Percentiles rank a stretch among this genome's conserved stretches.
Conservation (phyloP, 1,140 invertebrate genomes). For the Reticulitermes speratus region DNA sequence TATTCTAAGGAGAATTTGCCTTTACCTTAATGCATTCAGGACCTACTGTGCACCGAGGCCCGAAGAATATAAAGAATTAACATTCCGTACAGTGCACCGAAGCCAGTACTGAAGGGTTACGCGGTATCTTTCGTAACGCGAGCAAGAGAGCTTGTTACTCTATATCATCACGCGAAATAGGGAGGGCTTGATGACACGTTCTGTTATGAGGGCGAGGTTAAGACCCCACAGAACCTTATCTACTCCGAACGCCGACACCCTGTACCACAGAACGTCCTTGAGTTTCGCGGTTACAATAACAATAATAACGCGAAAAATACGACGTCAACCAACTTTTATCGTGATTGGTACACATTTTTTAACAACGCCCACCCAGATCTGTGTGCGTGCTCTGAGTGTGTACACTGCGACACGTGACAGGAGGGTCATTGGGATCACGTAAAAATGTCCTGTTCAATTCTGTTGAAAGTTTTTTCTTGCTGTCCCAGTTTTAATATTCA, state of each 20-base stretch:
- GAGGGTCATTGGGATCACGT: background rate
- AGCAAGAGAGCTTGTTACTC: too few species aligned
- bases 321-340: background rate
- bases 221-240: background rate
- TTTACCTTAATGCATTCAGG: too few species aligned
- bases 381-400: background rate
- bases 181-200: too few species aligned
- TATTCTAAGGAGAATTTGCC: too few species aligned
- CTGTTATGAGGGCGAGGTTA: background rate
- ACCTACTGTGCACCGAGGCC: too few species aligned
- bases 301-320: background rate
- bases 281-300: background rate
- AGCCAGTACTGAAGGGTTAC: too few species aligned
- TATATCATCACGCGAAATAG: too few species aligned
- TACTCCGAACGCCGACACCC: background rate
- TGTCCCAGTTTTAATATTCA: background rate
- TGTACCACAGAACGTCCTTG: background rate
- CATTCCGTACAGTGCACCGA: too few species aligned
- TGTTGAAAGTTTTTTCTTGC: slow-evolving; percentile 7
- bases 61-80: too few species aligned
- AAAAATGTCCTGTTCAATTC: background rate
- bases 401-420: background rate
- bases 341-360: background rate
- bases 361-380: background rate
- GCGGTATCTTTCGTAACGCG: too few species aligned